phyloP scores from a whole-genome alignment of 92 coral and sea anemone species.

The Diadumene lineata region DNA sequence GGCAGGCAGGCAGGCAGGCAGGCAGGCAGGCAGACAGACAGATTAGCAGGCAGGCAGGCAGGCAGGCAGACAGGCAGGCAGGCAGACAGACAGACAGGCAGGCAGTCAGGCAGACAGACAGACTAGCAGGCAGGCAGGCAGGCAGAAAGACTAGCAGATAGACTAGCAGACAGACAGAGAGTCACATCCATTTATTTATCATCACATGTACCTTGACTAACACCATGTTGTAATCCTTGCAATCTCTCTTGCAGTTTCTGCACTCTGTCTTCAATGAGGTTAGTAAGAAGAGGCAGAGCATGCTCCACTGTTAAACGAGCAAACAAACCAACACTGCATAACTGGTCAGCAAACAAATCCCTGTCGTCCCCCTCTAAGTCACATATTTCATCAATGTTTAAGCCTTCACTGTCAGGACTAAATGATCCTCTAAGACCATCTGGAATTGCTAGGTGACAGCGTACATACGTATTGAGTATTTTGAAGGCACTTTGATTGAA shows the following conservation, averaged over 20 bases:
- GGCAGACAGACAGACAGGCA: not conserved
- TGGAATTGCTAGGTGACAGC: slow-evolving; percentile 81
- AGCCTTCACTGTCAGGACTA: slow-evolving; percentile 39
- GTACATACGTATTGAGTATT: slow-evolving; percentile 79
- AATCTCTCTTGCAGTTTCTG: slow-evolving; percentile 67
- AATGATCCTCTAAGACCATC: slow-evolving; percentile 85
- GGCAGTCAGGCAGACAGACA: not conserved
- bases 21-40: not conserved
- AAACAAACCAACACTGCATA: slow-evolving; percentile 79
- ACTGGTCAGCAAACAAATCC: slow-evolving; percentile 87
- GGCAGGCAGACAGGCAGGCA: not conserved
- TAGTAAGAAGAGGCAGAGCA: slow-evolving; percentile 67
- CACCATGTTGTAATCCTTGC: not conserved
- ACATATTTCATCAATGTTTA: slow-evolving; percentile 86
- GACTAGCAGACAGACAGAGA: too few relatives aligned
- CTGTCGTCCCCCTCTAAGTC: slow-evolving; percentile 90
- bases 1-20: not conserved
- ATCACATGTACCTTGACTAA: not conserved
- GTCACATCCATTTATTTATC: too few relatives aligned
- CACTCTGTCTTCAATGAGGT: slow-evolving; percentile 67
- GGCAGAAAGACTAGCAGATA: not conserved
- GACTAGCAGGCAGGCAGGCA: not conserved
- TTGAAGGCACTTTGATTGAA: slow-evolving; percentile 74
- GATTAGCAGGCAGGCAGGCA: not conserved
- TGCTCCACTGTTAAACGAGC: slow-evolving; percentile 78